Evolutionary conservation across 2,888 invertebrate species (phyloP), one percentile per base, ranked within the genome.

Genomic region (Junonia oenone): DNA sequence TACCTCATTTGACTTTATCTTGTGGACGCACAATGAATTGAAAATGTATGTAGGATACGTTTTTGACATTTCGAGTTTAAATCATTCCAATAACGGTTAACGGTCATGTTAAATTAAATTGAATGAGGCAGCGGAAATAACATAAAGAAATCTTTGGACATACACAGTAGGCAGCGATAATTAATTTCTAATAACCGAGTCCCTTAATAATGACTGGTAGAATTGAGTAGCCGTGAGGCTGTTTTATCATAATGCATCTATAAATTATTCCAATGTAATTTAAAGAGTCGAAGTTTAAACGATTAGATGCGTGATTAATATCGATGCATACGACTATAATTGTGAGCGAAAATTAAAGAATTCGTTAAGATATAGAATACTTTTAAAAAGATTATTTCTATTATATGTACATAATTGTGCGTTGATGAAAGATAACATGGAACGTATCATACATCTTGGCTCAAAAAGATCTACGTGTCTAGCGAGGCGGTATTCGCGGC

Each of bases 121-220:
- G 66, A 68, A 73, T 75, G 76, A 76, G 69, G 27, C 48, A 69
- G 73, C 76, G 68, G 72, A 73, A 76, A 73, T 60, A 29, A 61
- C 61, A 63, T 57, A 51, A 65, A 68, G 68, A 63, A 59, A 62
- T 56, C 61, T 63, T 52, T 61, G 61, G 59, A 55, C 68, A 61
- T 49, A 56, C 52, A 58, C 65, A 64, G 66, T 64, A 64, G 64
- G 64, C 63, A 56, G 56, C 58, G 48, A 62, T 60, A 55, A 67
- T 67, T 69, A 71, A 71, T 74, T 69, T 67, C 52, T 40, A 61
- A 62, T 62, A 64, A 55, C 29, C 50, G 31, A 50, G 38, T 11
- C 62, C 63, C 63, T 66, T 60, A 59, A 66, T 63, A 65, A 56
- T 66, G 61, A 64, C 65, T 63, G 63, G 60, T 61, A 58, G 45